These are phyloP conservation scores for Sinotaia quadrata DNA, from an alignment of 2,888 invertebrate genomes.

Conservation along the genomic window DNA sequence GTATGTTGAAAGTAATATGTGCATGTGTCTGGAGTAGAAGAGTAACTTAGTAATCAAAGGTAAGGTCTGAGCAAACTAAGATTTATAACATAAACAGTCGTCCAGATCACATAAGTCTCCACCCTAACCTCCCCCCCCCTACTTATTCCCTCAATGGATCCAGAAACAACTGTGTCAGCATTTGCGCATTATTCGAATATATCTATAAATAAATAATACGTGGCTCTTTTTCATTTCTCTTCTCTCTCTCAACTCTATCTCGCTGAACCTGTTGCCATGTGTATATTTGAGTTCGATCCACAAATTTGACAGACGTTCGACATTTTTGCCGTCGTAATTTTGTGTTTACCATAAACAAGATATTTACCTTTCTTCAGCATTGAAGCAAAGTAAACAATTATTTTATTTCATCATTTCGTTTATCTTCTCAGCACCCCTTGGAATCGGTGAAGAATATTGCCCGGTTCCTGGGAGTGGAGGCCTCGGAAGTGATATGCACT, in stretches of 20 bases:
- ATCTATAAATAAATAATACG: too few relatives aligned
- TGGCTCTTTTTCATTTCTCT: too few relatives aligned
- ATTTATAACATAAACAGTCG: too few relatives aligned
- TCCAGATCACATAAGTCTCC: too few relatives aligned
- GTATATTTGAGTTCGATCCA: background rate
- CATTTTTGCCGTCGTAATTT: background rate
- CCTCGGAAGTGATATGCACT: constrained; percentile 1
- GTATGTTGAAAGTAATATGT: too few relatives aligned
- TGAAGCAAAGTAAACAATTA: background rate
- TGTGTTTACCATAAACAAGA: background rate
- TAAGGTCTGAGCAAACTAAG: too few relatives aligned
- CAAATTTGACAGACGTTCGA: background rate
- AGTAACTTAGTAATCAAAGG: too few relatives aligned
- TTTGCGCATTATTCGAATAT: too few relatives aligned
- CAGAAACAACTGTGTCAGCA: too few relatives aligned
- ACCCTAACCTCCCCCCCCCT: too few relatives aligned
- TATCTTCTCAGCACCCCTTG: constrained; percentile 11
- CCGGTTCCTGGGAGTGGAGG: constrained; percentile 3
- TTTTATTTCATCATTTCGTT: background rate
- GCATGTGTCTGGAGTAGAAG: too few relatives aligned
- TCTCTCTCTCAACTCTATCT: background rate
- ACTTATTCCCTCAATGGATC: too few relatives aligned
- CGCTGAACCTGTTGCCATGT: background rate
- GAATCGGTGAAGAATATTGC: constrained; percentile 12
- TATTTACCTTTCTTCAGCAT: background rate